Percentiles rank a stretch among this genome's conserved stretches.
phyloP scores from a whole-genome alignment of 2,113 vertebrate species.

The Tachycineta bicolor region DNA sequence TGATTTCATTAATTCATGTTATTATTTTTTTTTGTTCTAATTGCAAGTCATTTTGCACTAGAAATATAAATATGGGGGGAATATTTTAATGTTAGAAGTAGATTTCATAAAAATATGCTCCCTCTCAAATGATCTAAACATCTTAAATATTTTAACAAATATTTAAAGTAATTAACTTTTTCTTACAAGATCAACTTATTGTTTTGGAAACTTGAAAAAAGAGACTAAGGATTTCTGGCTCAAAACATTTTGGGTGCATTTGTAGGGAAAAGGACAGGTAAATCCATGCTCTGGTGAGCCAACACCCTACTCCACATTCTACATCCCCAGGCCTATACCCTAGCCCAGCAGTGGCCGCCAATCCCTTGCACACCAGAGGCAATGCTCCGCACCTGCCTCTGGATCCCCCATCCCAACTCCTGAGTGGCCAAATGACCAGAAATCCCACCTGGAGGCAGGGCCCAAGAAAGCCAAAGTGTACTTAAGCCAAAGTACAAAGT shows the following conservation, averaged over 20 bases:
- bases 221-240: not conserved
- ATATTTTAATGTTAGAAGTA: not conserved
- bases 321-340: no score
- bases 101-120: not conserved
- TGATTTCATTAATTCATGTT: constrained; percentile 1
- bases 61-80: not conserved
- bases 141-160: not conserved
- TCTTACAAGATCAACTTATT: not conserved
- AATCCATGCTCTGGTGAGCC: fast-evolving
- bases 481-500: not conserved
- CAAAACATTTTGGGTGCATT: not conserved
- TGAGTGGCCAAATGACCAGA: not conserved
- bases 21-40: not conserved
- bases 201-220: not conserved
- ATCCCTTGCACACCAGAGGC: fast-evolving
- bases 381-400: not conserved
- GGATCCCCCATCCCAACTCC: not conserved
- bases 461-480: not conserved
- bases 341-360: not conserved
- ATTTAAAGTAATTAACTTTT: not conserved
- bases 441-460: not conserved
- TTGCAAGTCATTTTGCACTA: not conserved
- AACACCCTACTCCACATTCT: not conserved
- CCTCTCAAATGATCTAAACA: not conserved
- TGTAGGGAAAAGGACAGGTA: fast-evolving